These are phyloP conservation scores for Sus cebifrons DNA, from an alignment of 2,797 vertebrate genomes.

Conservation along the genomic window DNA sequence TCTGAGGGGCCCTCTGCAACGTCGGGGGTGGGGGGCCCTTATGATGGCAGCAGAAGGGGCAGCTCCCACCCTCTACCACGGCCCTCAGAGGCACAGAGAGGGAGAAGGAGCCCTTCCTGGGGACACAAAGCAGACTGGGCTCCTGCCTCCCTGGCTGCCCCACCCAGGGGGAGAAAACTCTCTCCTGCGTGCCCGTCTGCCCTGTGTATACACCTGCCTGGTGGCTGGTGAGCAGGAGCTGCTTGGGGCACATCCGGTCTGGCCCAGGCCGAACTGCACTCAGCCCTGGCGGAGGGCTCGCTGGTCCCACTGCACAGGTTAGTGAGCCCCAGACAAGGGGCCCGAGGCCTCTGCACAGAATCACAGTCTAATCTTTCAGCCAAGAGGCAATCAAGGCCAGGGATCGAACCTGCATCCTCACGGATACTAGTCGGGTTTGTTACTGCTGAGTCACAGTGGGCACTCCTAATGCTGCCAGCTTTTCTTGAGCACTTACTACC, in stretches of 20 bases:
- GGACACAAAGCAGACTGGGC: background rate
- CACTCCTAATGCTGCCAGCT: background rate
- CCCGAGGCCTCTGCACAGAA: background rate
- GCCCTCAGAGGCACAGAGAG: background rate
- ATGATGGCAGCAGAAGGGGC: background rate
- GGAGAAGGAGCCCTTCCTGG: slow-evolving; percentile 13
- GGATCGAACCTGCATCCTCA: too few species aligned
- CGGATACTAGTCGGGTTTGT: too few species aligned
- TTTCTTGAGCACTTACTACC: background rate
- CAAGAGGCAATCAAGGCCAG: too few species aligned
- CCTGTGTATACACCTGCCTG: background rate
- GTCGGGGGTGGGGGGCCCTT: background rate
- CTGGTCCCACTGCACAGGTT: background rate
- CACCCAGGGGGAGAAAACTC: background rate
- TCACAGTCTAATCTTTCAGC: background rate
- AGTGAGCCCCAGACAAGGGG: background rate
- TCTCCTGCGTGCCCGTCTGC: background rate
- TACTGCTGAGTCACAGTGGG: too few species aligned
- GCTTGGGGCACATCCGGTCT: background rate
- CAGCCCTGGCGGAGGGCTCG: background rate
- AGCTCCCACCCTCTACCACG: background rate
- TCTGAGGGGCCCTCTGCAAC: slow-evolving; percentile 93
- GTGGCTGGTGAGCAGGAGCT: background rate
- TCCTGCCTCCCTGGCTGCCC: background rate
- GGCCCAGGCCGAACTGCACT: background rate